Conservation (phyloP, 2,888 invertebrate species). For the Philereme transversata region DNA sequence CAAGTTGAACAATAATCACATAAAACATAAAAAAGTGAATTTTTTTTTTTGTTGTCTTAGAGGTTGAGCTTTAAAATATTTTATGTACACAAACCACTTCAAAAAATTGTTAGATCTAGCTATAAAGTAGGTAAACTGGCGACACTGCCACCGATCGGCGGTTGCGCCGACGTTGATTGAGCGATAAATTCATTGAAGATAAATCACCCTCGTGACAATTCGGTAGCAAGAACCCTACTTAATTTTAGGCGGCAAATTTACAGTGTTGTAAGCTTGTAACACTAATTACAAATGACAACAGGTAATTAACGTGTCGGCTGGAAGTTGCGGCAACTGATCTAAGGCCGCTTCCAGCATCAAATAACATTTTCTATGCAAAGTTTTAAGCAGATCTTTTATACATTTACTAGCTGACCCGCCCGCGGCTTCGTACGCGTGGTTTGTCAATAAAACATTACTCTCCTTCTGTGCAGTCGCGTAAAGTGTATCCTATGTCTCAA, state of each 20-base stretch:
- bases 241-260: conserved; percentile 47
- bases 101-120: conserved; percentile 2
- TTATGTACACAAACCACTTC: neutral
- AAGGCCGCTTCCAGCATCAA: conserved; percentile 1
- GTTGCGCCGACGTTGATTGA: conserved; percentile 72
- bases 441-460: no score
- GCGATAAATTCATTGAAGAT: conserved; percentile 80
- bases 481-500: no score
- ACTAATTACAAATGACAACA: conserved; percentile 24
- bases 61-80: no score
- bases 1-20: no score
- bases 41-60: no score
- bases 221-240: conserved; percentile 65
- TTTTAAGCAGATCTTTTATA: no score
- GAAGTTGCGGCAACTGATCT: conserved; percentile 13
- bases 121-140: conserved; percentile 34
- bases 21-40: no score
- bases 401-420: no score
- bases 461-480: no score
- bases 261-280: conserved; percentile 23
- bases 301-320: conserved; percentile 24
- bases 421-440: no score
- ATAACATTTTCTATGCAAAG: neutral
- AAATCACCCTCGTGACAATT: conserved; percentile 79
- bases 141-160: conserved; percentile 51